Conservation (phyloP, 2,888 invertebrate genomes). For the Eupithecia vulgata region DNA sequence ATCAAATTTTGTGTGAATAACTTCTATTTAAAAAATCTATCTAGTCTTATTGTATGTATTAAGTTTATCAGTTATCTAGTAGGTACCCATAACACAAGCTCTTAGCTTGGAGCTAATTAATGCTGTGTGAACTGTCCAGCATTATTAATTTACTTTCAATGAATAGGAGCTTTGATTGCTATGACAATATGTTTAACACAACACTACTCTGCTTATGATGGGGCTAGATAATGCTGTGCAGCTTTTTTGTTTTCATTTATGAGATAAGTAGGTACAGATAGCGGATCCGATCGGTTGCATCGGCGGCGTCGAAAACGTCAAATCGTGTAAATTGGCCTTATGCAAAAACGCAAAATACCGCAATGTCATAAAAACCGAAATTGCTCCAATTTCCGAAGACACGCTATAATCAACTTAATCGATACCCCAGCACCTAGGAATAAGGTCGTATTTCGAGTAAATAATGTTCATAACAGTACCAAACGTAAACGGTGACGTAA, state of each 20-base stretch:
- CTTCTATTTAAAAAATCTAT: not conserved
- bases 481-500: constrained; percentile 24
- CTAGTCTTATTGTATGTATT: too few species aligned
- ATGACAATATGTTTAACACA: not conserved
- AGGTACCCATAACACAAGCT: too few species aligned
- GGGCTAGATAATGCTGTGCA: not conserved
- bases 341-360: constrained; percentile 25
- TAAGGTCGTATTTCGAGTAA: constrained; percentile 18
- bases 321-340: constrained; percentile 8
- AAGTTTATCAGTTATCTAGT: too few species aligned
- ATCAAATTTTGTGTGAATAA: not conserved
- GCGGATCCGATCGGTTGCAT: not conserved
- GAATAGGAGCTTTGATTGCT: not conserved
- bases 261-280: not conserved
- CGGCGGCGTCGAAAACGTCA: not conserved
- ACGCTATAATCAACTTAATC: constrained; percentile 19
- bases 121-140: too few species aligned
- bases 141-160: not conserved
- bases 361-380: constrained; percentile 30
- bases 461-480: constrained; percentile 19
- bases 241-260: not conserved
- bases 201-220: not conserved
- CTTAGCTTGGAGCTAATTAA: too few species aligned
- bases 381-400: constrained; percentile 22
- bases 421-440: constrained; percentile 5